Percentiles rank a stretch among this genome's conserved stretches.
Conservation (phyloP, 1,140 invertebrate species). For the Zaprionus tsacasi region DNA sequence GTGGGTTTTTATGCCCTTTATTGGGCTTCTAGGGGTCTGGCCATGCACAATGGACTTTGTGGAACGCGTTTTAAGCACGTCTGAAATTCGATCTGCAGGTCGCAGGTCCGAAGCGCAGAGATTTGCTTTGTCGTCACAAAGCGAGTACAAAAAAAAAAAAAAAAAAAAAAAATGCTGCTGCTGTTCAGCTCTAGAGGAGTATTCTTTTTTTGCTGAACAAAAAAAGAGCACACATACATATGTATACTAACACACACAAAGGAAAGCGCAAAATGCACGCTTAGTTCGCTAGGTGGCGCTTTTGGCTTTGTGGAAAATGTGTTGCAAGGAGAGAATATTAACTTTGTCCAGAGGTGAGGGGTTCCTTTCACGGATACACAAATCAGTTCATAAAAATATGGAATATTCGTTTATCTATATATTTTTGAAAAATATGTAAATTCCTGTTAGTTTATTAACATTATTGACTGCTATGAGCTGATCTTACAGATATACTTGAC, state of each 20-base stretch:
- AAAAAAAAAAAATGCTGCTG: not conserved
- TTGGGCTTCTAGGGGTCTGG: constrained; percentile 2
- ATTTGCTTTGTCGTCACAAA: not conserved
- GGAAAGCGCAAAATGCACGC: not conserved
- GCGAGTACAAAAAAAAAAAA: not conserved
- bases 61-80: constrained; percentile 33
- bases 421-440: no score
- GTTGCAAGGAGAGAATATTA: not conserved
- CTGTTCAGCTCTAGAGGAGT: not conserved
- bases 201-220: not conserved
- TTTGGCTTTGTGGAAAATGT: not conserved
- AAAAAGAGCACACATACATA: not conserved
- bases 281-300: not conserved
- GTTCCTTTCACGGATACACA: no score
- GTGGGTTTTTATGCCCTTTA: not conserved
- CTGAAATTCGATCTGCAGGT: constrained; percentile 32
- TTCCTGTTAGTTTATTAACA: no score
- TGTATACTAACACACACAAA: not conserved
- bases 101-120: not conserved
- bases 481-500: no score
- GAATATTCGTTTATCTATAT: no score
- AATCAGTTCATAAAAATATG: no score
- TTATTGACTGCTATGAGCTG: no score
- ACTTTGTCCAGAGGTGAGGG: no score
- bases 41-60: constrained; percentile 18